Conservation (phyloP, 2,797 vertebrate species). For the Kryptopterus vitreolus region DNA sequence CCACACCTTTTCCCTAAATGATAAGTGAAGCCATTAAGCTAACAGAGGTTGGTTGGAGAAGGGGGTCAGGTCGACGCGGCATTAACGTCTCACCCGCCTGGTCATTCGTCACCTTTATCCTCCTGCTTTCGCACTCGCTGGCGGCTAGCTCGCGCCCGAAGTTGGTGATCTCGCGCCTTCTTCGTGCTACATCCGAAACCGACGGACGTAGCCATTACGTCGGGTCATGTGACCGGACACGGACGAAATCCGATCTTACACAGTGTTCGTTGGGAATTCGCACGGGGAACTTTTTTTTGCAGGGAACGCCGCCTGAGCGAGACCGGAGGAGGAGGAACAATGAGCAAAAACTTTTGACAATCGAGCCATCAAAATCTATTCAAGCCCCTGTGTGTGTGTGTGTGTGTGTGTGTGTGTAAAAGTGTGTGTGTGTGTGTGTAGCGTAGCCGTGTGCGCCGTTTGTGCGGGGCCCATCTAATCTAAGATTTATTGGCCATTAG, state of each 20-base stretch:
- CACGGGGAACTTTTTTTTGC: conserved; percentile 35
- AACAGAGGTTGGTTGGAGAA: conserved; percentile 49
- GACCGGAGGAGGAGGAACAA: conserved; percentile 41
- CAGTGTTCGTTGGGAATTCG: conserved; percentile 37
- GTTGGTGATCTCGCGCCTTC: background rate
- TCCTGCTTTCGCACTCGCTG: conserved; percentile 33
- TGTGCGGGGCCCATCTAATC: conserved; percentile 71
- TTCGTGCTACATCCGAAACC: conserved; percentile 17
- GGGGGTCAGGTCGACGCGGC: conserved; percentile 43
- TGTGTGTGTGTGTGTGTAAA: conserved; percentile 36
- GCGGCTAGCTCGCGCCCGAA: background rate
- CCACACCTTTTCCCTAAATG: conserved; percentile 49
- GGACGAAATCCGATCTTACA: conserved; percentile 22
- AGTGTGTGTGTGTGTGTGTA: conserved; percentile 58
- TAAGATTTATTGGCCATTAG: conserved; percentile 86
- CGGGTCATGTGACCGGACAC: conserved; percentile 40
- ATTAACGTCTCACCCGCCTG: conserved; percentile 44
- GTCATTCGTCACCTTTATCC: conserved; percentile 53
- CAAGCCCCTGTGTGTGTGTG: conserved; percentile 57
- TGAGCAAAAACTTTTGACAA: conserved; percentile 52
- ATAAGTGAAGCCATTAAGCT: conserved; percentile 61
- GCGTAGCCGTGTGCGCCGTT: conserved; percentile 53
- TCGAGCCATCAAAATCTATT: conserved; percentile 69
- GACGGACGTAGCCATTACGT: conserved; percentile 38
- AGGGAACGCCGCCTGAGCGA: conserved; percentile 25